Base-by-base conservation (phyloP, 53 echinoderm and acorn worm species). In the Mesocentrotus franciscanus region DNA sequence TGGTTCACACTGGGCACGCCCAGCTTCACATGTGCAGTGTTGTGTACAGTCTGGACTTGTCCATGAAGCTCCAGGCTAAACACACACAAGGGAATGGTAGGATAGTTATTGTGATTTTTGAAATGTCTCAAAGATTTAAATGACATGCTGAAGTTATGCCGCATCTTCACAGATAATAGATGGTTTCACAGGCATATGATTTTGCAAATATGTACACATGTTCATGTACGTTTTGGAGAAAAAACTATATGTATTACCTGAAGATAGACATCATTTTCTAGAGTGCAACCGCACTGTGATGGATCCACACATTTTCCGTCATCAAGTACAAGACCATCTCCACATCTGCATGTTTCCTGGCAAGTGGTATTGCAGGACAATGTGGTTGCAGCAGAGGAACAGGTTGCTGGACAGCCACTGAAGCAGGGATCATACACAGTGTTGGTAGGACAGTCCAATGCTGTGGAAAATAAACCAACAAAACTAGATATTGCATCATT, bases 251-350 rank as follows among this genome's bases (percentile, higher is more conserved):
- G 24, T n/a, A 78, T 94, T 92, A 96, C 96, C 71, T 90, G 91
- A 39, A 95, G 60, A 94, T 96, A 96, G 75, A 89, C 87, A 61
- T 81, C 92, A 79, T 91, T 90, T 26, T 76, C 91, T 15, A 95
- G 92, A 18, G 72, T 84, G 90, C 97, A 97, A 8, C 97, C 97
- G 90, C 97, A 97, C n/a, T n/a, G n/a, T n/a, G n/a, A n/a, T n/a
- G n/a, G n/a, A n/a, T n/a, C n/a, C n/a, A n/a, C n/a, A n/a, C n/a
- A n/a, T n/a, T n/a, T n/a, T n/a, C n/a, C n/a, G n/a, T n/a, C n/a
- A n/a, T n/a, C n/a, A n/a, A n/a, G n/a, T n/a, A n/a, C n/a, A n/a
- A n/a, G n/a, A n/a, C n/a, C n/a, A n/a, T n/a, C n/a, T n/a, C n/a
- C n/a, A n/a, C n/a, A n/a, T n/a, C n/a, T n/a, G n/a, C n/a, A n/a